phyloP scores from a whole-genome alignment of 1,140 invertebrate species.

The Sipha flava region DNA sequence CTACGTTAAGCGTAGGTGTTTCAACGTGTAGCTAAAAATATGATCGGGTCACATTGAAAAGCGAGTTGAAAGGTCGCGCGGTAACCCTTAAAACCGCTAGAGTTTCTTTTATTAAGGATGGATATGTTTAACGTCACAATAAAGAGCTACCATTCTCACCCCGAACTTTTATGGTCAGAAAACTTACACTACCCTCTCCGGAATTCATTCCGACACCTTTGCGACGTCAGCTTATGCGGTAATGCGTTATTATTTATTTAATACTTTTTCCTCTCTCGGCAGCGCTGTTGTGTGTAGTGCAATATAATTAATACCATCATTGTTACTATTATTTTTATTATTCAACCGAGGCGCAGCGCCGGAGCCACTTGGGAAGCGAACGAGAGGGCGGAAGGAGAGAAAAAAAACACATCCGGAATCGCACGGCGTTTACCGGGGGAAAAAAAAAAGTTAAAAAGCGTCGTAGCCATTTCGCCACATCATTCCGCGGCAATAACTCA shows the following conservation, averaged over 20 bases:
- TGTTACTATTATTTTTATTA: neutral
- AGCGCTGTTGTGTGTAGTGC: neutral
- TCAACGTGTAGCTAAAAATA: neutral
- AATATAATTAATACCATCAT: neutral
- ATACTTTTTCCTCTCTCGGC: neutral
- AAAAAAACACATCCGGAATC: constrained; percentile 17
- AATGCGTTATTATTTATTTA: neutral
- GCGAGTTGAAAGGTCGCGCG: neutral
- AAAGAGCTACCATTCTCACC: neutral
- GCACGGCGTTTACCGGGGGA: neutral
- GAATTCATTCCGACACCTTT: neutral
- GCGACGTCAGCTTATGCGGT: neutral
- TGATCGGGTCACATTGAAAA: neutral
- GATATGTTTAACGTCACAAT: constrained; percentile 10
- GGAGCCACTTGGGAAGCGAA: neutral
- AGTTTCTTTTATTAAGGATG: neutral
- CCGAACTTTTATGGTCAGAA: neutral
- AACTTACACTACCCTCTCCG: neutral
- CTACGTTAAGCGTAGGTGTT: neutral
- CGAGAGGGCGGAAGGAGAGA: neutral
- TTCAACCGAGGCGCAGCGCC: neutral
- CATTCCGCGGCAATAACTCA: constrained; percentile 24
- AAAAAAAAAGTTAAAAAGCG: constrained; percentile 33
- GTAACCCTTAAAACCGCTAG: neutral
- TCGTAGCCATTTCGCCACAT: constrained; percentile 14